These are phyloP conservation scores for Lontra canadensis DNA, from an alignment of 2,113 vertebrate genomes.

Conservation along the genomic window DNA sequence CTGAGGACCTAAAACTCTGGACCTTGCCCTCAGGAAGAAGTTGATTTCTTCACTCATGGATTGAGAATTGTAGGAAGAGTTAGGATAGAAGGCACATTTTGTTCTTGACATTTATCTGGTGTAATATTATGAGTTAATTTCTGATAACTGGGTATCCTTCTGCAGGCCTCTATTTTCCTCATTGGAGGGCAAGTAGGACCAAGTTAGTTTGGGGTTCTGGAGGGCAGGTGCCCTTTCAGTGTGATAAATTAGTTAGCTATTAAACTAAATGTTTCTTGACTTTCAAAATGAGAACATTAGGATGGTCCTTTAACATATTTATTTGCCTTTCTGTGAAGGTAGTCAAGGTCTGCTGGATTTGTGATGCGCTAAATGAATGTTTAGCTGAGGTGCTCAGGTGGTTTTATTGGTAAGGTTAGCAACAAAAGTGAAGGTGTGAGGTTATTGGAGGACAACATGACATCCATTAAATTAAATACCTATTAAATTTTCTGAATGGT, in stretches of 20 bases:
- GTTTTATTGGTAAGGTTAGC: conserved; percentile 81
- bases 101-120: background rate
- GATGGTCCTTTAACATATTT: conserved; percentile 48
- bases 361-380: conserved; percentile 68
- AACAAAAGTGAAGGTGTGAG: conserved; percentile 69
- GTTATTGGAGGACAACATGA: conserved; percentile 74
- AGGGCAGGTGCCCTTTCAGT: conserved; percentile 22
- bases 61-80: background rate
- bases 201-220: background rate
- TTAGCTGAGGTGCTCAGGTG: conserved; percentile 69
- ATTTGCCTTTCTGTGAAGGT: conserved; percentile 65
- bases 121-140: background rate
- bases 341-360: conserved; percentile 71
- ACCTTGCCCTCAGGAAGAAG: background rate
- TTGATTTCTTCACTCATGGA: background rate
- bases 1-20: background rate
- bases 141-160: background rate
- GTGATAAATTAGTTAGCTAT: conserved; percentile 57
- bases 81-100: background rate
- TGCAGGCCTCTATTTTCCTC: background rate
- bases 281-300: conserved; percentile 61
- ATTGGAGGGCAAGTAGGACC: conserved; percentile 1
- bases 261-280: conserved; percentile 70
- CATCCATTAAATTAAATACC: conserved; percentile 76
- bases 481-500: conserved; percentile 67